A percentile compares a stretch with the other conserved stretches of the same genome.
Conservation (phyloP, 1,140 invertebrate species). For the Oryzaephilus surinamensis region DNA sequence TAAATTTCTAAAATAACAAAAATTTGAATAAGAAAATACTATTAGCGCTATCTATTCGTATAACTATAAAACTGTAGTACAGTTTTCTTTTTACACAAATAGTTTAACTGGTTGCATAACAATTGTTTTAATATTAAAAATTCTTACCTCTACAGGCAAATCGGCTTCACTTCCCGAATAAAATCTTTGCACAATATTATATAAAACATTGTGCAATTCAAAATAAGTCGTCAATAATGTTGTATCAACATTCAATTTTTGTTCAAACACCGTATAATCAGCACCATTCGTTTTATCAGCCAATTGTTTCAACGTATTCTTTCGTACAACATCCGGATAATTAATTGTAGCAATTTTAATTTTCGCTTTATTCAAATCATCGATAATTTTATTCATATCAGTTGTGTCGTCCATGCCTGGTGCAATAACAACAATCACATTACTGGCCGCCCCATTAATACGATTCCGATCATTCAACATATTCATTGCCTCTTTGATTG, state of each 20-base stretch:
- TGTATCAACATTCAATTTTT: slow-evolving; percentile 40
- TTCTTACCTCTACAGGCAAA: slow-evolving; percentile 38
- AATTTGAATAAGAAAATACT: too few species aligned
- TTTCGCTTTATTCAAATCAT: slow-evolving; percentile 30
- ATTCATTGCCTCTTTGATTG: slow-evolving; percentile 40
- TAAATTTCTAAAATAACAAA: too few species aligned
- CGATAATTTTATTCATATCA: slow-evolving; percentile 31
- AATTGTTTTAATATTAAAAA: too few species aligned
- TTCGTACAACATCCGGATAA: slow-evolving; percentile 36
- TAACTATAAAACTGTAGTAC: too few species aligned
- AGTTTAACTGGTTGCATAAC: neutral
- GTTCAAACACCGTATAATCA: slow-evolving; percentile 40
- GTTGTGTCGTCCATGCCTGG: too few species aligned
- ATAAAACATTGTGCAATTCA: slow-evolving; percentile 40
- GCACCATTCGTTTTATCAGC: slow-evolving; percentile 37
- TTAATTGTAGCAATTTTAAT: slow-evolving; percentile 41
- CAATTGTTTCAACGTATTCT: slow-evolving; percentile 36
- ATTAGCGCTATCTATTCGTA: too few species aligned
- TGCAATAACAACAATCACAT: slow-evolving; percentile 44
- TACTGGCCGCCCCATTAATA: slow-evolving; percentile 37
- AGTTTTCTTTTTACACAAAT: too few species aligned
- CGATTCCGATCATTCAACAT: slow-evolving; percentile 39
- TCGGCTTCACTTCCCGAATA: slow-evolving; percentile 40
- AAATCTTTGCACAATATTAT: slow-evolving; percentile 38
- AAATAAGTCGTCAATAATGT: slow-evolving; percentile 43